Evolutionary conservation across 2,888 invertebrate genomes (phyloP).

Genomic region (Ommatoiulus sabulosus): DNA sequence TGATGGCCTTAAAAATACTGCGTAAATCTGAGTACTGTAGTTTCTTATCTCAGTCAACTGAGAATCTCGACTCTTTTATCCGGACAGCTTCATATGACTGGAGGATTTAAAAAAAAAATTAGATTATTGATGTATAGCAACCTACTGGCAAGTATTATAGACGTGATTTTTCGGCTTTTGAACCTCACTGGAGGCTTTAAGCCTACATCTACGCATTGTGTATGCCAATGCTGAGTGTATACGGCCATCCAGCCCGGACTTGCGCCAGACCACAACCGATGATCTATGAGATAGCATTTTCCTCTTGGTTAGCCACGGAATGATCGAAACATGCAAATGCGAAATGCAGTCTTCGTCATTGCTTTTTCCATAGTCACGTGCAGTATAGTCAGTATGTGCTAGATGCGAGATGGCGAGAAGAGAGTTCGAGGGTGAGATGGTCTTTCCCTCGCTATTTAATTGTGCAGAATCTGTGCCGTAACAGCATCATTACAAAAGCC

Average conservation of each 20-base stretch:
- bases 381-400: too few relatives aligned
- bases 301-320: conserved; percentile 54
- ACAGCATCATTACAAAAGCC: conserved; percentile 54
- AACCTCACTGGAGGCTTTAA: background rate
- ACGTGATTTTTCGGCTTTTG: background rate
- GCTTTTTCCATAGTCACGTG: background rate
- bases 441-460: conserved; percentile 37
- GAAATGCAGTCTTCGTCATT: background rate
- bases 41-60: too few relatives aligned
- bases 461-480: conserved; percentile 44
- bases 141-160: too few relatives aligned
- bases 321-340: conserved; percentile 52
- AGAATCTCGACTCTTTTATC: too few relatives aligned
- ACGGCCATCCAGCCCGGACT: conserved; percentile 1
- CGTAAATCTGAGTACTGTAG: too few relatives aligned
- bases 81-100: too few relatives aligned
- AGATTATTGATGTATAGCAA: too few relatives aligned
- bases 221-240: background rate
- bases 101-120: background rate
- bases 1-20: too few relatives aligned
- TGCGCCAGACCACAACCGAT: conserved; percentile 9
- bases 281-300: conserved; percentile 42
- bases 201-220: background rate
- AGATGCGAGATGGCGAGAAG: background rate
- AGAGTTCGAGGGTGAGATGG: background rate